Evolutionary conservation across 1,140 invertebrate species (phyloP), one percentile per base, ranked within the genome.

Genomic region (Sesamia nonagrioides): DNA sequence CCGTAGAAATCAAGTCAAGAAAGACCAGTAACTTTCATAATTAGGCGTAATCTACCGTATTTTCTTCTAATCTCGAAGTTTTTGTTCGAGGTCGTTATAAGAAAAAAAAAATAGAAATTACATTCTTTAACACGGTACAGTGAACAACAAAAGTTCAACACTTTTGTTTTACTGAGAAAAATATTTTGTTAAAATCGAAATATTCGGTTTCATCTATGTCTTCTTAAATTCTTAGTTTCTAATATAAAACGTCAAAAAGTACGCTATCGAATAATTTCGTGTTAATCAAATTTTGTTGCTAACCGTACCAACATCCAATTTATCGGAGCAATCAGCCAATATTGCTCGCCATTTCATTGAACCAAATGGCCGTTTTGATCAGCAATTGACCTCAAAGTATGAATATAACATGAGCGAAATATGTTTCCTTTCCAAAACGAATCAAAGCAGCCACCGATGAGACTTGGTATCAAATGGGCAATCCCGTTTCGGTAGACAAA

Each of bases 351-450:
- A 52, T 37, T 52, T 9, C 45, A 33, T 2, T 1, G 45, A 50
- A 7, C 15, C 27, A 71, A 37, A 54, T 33, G n/a, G 33, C 33
- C 21, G 50, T 71, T 71, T 54, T 54, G 48, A 71, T 71, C 68
- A 71, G 33, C 68, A 33, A 71, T 71, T 71, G 68, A 54, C 48
- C 68, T n/a, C 40, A 52, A 71, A 71, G 45, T 71, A 71, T 71
- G 48, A 71, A 54, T 37, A 52, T 52, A 52, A 71, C 48, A 71
- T 71, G 68, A 71, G n/a, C 48, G 27, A 71, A 71, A 71, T 71
- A 71, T 71, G 66, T 71, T 54, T 71, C 68, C 68, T 71, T 54
- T 54, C 15, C 68, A 54, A 71, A 45, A 37, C 68, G 68, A 71
- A 71, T 71, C 68, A 71, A 71, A 71, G 48, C 33, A 48, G 40